Evolutionary conservation across 2,113 vertebrate genomes (phyloP).

Genomic region (Pedetes capensis): DNA sequence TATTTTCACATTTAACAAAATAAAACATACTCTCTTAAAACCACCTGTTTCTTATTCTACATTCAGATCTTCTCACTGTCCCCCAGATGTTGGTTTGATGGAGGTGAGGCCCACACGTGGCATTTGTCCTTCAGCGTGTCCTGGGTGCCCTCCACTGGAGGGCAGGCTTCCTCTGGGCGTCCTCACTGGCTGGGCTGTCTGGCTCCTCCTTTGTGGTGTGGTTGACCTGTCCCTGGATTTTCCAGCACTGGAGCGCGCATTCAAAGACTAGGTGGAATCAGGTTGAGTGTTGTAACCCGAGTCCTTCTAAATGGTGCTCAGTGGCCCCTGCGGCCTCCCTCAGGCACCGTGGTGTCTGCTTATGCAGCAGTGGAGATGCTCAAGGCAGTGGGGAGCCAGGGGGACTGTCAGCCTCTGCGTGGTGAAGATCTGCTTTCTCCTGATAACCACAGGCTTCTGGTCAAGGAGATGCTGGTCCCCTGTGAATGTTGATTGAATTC

Average conservation of each 20-base stretch:
- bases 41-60: background rate
- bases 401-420: background rate
- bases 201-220: background rate
- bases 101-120: background rate
- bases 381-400: background rate
- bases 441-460: background rate
- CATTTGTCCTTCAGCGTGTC: background rate
- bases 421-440: background rate
- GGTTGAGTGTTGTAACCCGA: background rate
- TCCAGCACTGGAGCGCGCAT: background rate
- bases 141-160: too few relatives aligned
- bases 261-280: background rate
- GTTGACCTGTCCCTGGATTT: background rate
- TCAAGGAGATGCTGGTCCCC: background rate
- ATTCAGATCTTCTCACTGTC: background rate
- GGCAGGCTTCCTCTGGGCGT: background rate
- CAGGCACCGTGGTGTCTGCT: background rate
- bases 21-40: background rate
- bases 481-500: background rate
- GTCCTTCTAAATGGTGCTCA: background rate
- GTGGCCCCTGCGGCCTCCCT: background rate
- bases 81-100: background rate
- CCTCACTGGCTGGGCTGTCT: background rate
- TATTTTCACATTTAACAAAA: background rate
- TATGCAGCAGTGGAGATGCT: background rate